These are phyloP conservation scores for Craseonycteris thonglongyai DNA, from an alignment of 2,113 vertebrate genomes.

Conservation along the genomic window DNA sequence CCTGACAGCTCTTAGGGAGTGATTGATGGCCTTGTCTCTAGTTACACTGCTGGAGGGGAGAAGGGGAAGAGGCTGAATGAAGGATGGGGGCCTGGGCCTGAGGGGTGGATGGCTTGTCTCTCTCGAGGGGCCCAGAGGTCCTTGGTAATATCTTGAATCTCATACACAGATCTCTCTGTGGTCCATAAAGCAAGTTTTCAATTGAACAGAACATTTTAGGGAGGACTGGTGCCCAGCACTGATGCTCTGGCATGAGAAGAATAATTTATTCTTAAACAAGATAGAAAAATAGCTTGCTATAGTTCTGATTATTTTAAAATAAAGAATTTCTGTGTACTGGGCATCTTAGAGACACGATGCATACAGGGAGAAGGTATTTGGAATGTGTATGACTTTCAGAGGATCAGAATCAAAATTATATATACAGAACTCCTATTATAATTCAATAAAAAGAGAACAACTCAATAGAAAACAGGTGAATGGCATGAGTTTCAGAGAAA, in stretches of 20 bases:
- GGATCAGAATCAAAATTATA: background rate
- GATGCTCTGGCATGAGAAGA: background rate
- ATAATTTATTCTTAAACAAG: background rate
- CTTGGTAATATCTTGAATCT: conserved; percentile 5
- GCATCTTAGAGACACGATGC: background rate
- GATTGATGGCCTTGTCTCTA: conserved; percentile 23
- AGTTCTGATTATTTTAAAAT: background rate
- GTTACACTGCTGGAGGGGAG: background rate
- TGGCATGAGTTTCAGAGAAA: background rate
- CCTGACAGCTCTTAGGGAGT: conserved; percentile 25
- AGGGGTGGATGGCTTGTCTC: background rate
- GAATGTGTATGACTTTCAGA: background rate
- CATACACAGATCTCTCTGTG: background rate
- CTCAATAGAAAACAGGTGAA: background rate
- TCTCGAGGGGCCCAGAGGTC: background rate
- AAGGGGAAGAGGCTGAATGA: background rate
- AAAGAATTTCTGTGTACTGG: background rate
- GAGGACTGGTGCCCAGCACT: background rate
- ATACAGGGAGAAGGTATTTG: background rate
- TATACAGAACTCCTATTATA: background rate
- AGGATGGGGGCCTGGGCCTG: background rate
- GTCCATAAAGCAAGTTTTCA: conserved; percentile 19
- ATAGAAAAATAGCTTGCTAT: background rate
- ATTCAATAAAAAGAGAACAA: background rate
- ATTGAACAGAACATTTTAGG: conserved; percentile 16